phyloP scores from a whole-genome alignment of 2,888 invertebrate genomes.

The Capitulum mitella region DNA sequence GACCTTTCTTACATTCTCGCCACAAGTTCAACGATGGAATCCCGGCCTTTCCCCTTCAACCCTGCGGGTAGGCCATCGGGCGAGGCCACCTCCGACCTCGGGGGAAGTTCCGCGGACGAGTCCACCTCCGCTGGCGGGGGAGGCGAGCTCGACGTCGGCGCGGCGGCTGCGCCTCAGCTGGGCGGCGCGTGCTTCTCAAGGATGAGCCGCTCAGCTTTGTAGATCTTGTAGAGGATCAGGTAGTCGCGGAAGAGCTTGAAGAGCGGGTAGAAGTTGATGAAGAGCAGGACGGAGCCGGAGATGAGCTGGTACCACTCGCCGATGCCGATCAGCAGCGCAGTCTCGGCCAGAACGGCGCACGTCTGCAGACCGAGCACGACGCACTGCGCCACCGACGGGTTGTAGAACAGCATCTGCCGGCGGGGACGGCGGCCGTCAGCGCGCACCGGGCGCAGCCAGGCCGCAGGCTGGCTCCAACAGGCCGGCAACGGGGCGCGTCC shows the following conservation, averaged over 20 bases:
- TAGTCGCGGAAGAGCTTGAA: conserved; percentile 84
- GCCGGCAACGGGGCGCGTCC: too few species aligned
- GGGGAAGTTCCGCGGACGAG: too few species aligned
- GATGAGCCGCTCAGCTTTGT: conserved; percentile 42
- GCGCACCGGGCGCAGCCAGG: not conserved
- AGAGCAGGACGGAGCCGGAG: conserved; percentile 72
- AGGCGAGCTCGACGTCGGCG: too few species aligned
- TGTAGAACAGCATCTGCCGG: conserved; percentile 73
- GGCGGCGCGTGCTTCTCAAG: not conserved
- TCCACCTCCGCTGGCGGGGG: too few species aligned
- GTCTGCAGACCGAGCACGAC: conserved; percentile 58
- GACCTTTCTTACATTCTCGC: too few species aligned
- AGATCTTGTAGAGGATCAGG: conserved; percentile 73
- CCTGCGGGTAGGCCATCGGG: too few species aligned
- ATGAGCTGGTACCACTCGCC: conserved; percentile 89
- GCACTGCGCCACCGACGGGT: conserved; percentile 70
- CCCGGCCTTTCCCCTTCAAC: too few species aligned
- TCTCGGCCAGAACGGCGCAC: conserved; percentile 50
- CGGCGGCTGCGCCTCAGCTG: conserved; percentile 9
- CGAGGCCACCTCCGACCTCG: too few species aligned
- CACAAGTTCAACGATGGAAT: too few species aligned
- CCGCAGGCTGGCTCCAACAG: too few species aligned
- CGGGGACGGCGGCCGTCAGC: conserved; percentile 35
- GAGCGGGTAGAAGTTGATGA: conserved; percentile 84
- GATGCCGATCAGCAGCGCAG: conserved; percentile 69